Evolutionary conservation across 2,113 vertebrate species (phyloP).

Genomic region (Python bivittatus): DNA sequence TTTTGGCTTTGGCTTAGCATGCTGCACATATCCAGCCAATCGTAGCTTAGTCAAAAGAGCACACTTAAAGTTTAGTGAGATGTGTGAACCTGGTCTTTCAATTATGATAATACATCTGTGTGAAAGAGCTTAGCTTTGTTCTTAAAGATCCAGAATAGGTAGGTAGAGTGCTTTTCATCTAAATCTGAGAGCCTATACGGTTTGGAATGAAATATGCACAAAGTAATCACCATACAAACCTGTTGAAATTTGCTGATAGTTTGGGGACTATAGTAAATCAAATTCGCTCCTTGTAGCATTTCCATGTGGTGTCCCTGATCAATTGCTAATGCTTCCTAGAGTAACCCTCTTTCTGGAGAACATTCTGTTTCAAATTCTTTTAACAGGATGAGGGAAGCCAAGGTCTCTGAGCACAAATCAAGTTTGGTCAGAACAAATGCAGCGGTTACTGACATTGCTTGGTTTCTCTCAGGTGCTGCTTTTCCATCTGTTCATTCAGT

Average conservation of each 20-base stretch:
- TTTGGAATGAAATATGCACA: neutral
- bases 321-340: neutral
- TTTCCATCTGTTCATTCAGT: conserved; percentile 76
- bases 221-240: too few relatives aligned
- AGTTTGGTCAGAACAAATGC: neutral
- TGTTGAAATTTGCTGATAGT: neutral
- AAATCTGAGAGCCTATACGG: neutral
- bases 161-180: neutral
- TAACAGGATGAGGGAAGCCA: neutral
- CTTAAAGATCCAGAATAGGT: neutral
- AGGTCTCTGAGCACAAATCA: neutral
- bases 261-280: neutral
- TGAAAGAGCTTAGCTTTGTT: neutral
- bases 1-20: neutral
- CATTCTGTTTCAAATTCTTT: neutral
- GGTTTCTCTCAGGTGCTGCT: conserved; percentile 72
- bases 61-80: neutral
- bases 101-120: neutral
- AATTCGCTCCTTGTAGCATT: neutral
- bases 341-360: neutral
- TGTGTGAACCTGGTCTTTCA: neutral
- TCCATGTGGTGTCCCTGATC: neutral
- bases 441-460: conserved; percentile 33
- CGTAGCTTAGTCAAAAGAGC: neutral
- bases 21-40: neutral